Base-by-base conservation (phyloP, 2,113 vertebrate species). In the Benitochromis conjunctus region DNA sequence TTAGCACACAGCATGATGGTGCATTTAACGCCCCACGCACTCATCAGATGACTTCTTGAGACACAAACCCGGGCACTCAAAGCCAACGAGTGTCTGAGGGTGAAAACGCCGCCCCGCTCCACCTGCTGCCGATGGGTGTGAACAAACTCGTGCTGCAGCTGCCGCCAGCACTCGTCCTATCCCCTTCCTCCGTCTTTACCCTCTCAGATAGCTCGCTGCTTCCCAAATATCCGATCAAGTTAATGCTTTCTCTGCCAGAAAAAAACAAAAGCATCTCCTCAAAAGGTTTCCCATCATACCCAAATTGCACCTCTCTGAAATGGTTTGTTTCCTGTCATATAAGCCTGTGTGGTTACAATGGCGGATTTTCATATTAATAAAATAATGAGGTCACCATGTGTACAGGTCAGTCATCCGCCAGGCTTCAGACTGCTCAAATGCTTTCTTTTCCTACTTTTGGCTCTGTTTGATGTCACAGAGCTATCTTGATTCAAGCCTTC, bases 81-180 rank as follows among this genome's bases (percentile, higher is more conserved):
- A 71, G 34, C 43, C 48, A 29, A 31, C 3, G 53, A 53, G 11
- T 9, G n/a, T 21, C 4, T 34, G 5, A 7, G 16, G 2, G n/a
- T 7, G 74, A 56, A n/a, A 10, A 53, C 9, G 19, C 4, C 9
- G 4, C 9, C 83, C 82, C 10, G 24, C 86, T 64, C 29, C 5
- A 29, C 24, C 74, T 81, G 57, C 86, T 29, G 85, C 38, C 7
- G 81, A 41, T 8, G 86, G 83, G 85, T 80, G 92, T 92, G 92
- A 92, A 93, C 92, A 92, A 90, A 90, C 74, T 80, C 83, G 84
- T 60, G 76, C 88, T 82, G 89, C 92, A 88, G 85, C 82, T 55
- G 74, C 53, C 4, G 31, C 24, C 43, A 21, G 77, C n/a, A 36
- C 74, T 57, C 54, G 58, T 16, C 53, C 79, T 54, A 36, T 18